A percentile compares a stretch with the other conserved stretches of the same genome.
These are phyloP conservation scores for Strix uralensis DNA, from an alignment of 2,113 vertebrate genomes.

Conservation along the genomic window DNA sequence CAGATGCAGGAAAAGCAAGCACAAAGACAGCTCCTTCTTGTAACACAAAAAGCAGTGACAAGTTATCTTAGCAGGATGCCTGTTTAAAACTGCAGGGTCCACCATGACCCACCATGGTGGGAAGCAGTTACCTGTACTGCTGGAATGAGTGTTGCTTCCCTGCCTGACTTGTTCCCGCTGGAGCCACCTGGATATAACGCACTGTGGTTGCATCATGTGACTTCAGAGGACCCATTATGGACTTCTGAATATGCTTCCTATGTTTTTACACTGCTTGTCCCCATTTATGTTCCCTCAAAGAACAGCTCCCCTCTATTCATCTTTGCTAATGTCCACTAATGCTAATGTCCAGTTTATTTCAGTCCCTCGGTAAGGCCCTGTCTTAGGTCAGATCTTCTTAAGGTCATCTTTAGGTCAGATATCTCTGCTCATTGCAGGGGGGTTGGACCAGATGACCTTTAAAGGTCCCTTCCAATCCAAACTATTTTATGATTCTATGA, in stretches of 20 bases:
- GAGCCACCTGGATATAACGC: not conserved
- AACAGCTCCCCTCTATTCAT: not conserved
- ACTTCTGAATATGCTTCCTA: not conserved
- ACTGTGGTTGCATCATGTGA: not conserved
- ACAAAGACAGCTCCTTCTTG: not conserved
- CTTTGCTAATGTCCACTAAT: not conserved
- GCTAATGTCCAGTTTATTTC: not conserved
- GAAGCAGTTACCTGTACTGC: not conserved
- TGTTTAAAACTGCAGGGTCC: not conserved
- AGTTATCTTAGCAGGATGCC: not conserved
- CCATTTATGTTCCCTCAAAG: not conserved
- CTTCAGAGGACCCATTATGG: not conserved
- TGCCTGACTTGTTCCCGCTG: accelerated
- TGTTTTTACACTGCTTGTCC: not conserved
- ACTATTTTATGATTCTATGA: not conserved
- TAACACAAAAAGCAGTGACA: not conserved
- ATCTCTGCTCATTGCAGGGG: not conserved
- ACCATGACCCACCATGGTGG: accelerated
- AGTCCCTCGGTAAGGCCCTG: not conserved
- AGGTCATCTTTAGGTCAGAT: not conserved
- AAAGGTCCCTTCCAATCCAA: not conserved
- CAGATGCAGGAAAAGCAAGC: not conserved
- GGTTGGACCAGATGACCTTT: not conserved
- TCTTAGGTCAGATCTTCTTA: not conserved
- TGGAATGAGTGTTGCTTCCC: not conserved